A percentile compares a stretch with the other conserved stretches of the same genome.
Evolutionary conservation across 64 coral and sea anemone genomes (phyloP).

Genomic region (Astreopora myriophthalma): DNA sequence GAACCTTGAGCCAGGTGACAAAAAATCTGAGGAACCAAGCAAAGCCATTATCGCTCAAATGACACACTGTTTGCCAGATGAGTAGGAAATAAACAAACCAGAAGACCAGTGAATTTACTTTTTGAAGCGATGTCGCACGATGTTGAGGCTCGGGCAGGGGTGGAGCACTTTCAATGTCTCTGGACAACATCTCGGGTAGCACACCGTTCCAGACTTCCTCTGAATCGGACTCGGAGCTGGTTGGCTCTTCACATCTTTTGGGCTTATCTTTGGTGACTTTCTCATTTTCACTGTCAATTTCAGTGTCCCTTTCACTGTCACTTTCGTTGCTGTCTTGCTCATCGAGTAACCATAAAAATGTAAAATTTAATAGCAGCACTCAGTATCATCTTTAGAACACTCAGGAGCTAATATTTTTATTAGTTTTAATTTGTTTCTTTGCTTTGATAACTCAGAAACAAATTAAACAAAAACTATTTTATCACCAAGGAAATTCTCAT

Average conservation of each 20-base stretch:
- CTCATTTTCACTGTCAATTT: not conserved
- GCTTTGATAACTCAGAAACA: no score
- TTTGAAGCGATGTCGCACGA: not conserved
- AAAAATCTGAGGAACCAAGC: conserved; percentile 54
- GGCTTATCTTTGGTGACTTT: no score
- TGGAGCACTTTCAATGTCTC: conserved; percentile 28
- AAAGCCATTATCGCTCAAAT: conserved; percentile 73
- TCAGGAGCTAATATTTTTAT: no score
- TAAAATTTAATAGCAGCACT: no score
- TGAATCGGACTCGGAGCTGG: not conserved
- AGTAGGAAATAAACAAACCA: conserved; percentile 78
- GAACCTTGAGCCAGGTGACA: conserved; percentile 51
- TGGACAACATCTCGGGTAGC: conserved; percentile 18
- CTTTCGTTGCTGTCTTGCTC: no score
- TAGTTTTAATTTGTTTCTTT: no score
- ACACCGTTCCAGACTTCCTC: conserved; percentile 60
- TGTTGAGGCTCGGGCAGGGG: conserved; percentile 6
- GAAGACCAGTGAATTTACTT: conserved; percentile 57
- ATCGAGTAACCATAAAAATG: no score
- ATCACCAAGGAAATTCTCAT: no score
- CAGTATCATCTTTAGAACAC: no score
- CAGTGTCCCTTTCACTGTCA: no score
- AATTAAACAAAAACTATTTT: no score
- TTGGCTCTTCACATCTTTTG: not conserved
- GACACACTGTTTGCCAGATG: conserved; percentile 65